phyloP scores from a whole-genome alignment of 2,113 vertebrate species.

The Dipodomys ordii region DNA sequence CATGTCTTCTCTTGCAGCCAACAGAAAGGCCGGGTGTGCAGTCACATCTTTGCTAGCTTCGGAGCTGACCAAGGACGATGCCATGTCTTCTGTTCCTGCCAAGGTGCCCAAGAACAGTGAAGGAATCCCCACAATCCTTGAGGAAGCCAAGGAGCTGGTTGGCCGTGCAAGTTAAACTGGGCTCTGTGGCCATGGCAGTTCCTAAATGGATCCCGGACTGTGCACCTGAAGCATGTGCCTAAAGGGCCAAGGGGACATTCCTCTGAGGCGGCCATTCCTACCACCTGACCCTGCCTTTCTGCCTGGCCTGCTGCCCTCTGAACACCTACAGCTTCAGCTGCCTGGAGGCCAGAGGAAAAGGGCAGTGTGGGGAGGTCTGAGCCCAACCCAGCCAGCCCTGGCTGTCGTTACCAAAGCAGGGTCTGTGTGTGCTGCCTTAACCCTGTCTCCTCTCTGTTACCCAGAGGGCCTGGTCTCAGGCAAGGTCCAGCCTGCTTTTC shows the following conservation, averaged over 20 bases:
- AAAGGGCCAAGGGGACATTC: not conserved
- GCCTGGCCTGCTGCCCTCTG: slow-evolving; percentile 36
- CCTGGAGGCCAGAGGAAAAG: slow-evolving; percentile 64
- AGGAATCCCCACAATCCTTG: slow-evolving; percentile 36
- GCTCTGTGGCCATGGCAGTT: not conserved
- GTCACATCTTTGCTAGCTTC: slow-evolving; percentile 93
- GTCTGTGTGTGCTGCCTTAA: slow-evolving; percentile 83
- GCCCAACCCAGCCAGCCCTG: slow-evolving; percentile 44
- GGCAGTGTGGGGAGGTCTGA: slow-evolving; percentile 24
- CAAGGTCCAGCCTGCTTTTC: slow-evolving; percentile 43
- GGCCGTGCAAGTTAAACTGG: slow-evolving; percentile 72
- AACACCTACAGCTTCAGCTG: slow-evolving; percentile 67
- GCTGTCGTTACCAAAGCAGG: slow-evolving; percentile 78
- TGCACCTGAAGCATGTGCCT: slow-evolving; percentile 63
- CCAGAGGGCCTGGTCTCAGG: slow-evolving; percentile 55
- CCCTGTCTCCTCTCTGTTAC: slow-evolving; percentile 68
- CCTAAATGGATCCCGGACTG: slow-evolving; percentile 32
- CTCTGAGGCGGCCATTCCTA: slow-evolving; percentile 27
- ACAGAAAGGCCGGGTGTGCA: slow-evolving; percentile 91
- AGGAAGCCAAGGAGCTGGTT: slow-evolving; percentile 63
- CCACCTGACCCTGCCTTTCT: slow-evolving; percentile 13
- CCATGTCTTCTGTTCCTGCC: slow-evolving; percentile 57
- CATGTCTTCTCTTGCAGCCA: slow-evolving; percentile 85
- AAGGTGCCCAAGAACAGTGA: slow-evolving; percentile 71
- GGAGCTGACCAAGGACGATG: slow-evolving; percentile 91